Evolutionary conservation across 2,113 vertebrate genomes (phyloP).

Genomic region (Petromus typicus): DNA sequence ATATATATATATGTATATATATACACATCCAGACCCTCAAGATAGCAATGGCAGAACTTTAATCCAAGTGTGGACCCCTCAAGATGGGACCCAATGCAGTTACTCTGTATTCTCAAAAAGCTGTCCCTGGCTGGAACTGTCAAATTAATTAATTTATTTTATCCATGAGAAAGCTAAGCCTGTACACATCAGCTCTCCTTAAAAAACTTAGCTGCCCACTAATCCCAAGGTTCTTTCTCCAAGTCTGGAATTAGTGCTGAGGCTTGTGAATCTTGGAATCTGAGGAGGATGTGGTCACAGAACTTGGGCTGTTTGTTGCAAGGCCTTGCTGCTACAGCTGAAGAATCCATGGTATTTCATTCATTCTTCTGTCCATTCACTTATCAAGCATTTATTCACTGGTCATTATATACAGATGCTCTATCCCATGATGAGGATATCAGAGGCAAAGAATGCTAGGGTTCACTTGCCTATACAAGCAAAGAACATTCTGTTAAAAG

Average conservation of each 20-base stretch:
- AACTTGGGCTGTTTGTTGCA: neutral
- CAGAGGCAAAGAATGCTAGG: neutral
- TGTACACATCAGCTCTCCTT: neutral
- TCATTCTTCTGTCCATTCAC: neutral
- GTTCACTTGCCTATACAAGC: neutral
- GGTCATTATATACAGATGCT: neutral
- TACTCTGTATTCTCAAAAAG: accelerated
- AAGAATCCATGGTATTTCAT: neutral
- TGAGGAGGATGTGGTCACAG: neutral
- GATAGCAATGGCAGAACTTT: neutral
- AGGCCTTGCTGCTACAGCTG: neutral
- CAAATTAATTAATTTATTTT: neutral
- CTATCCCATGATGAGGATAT: neutral
- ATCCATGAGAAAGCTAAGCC: neutral
- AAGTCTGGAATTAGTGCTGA: neutral
- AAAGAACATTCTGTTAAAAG: neutral
- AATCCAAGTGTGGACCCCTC: neutral
- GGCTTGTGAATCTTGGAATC: neutral
- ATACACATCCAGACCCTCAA: constrained; percentile 8
- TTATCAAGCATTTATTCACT: neutral
- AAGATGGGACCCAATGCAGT: neutral
- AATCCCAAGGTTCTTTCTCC: neutral
- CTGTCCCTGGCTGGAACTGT: neutral
- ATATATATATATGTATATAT: too few species aligned
- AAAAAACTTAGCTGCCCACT: neutral